Evolutionary conservation across 1,140 invertebrate species (phyloP).

Genomic region (Campoletis sonorensis): DNA sequence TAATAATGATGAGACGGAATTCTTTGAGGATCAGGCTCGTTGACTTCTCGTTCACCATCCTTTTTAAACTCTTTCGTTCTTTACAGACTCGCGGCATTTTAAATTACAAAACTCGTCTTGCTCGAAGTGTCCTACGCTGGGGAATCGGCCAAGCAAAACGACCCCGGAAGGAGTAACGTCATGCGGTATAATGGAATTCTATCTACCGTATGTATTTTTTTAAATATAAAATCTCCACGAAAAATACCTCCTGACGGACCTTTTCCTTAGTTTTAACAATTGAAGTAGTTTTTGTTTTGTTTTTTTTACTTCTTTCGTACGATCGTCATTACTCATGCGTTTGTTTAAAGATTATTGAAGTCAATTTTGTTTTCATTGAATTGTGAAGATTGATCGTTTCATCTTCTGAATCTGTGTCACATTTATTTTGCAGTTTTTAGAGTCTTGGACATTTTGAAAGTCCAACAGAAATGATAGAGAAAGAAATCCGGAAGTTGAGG

Average conservation of each 20-base stretch:
- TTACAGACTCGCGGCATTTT: conserved; percentile 15
- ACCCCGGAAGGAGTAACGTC: conserved; percentile 27
- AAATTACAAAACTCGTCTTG: conserved; percentile 13
- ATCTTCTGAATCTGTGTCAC: too few species aligned
- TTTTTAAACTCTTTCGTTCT: conserved; percentile 1
- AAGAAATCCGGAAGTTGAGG: too few species aligned
- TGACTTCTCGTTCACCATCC: background rate
- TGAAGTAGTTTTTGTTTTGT: background rate
- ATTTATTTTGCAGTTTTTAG: too few species aligned
- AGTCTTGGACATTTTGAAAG: too few species aligned
- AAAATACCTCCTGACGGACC: background rate
- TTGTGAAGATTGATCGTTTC: too few species aligned
- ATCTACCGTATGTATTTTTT: background rate
- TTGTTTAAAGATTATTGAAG: too few species aligned
- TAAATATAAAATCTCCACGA: background rate
- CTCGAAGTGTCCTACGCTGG: background rate
- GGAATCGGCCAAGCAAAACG: conserved; percentile 30
- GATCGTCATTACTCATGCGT: too few species aligned
- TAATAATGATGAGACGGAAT: conserved; percentile 8
- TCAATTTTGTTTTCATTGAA: too few species aligned
- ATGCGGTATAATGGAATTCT: background rate
- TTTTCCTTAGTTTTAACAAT: background rate
- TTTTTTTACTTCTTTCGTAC: too few species aligned
- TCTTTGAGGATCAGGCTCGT: conserved; percentile 33
- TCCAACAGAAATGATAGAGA: too few species aligned